phyloP scores from a whole-genome alignment of 2,888 invertebrate species.

The Melanophora roralis region DNA sequence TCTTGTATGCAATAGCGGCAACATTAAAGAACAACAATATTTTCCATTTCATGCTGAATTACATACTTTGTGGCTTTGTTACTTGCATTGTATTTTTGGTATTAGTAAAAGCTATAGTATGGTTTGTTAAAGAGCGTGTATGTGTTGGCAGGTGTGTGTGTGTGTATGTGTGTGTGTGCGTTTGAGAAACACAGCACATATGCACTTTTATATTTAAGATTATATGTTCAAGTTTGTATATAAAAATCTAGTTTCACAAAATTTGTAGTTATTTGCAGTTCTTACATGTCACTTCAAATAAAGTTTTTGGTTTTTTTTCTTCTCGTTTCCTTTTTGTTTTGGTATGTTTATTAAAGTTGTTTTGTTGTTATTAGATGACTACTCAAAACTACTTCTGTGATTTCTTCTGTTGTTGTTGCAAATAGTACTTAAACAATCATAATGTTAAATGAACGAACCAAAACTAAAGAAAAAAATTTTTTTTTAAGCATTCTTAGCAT shows the following conservation, averaged over 20 bases:
- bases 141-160: conserved; percentile 5
- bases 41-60: conserved; percentile 74
- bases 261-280: conserved; percentile 37
- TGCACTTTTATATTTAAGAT: not conserved
- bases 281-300: conserved; percentile 57
- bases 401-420: conserved; percentile 25
- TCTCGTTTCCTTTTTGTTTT: conserved; percentile 15
- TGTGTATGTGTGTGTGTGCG: not conserved
- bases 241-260: conserved; percentile 41
- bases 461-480: conserved; percentile 8
- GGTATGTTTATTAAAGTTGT: conserved; percentile 14
- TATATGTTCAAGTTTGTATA: not conserved
- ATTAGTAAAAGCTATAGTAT: conserved; percentile 35
- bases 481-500: conserved; percentile 19
- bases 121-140: conserved; percentile 66
- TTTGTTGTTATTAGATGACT: conserved; percentile 46
- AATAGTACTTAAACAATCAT: not conserved
- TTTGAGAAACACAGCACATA: no score
- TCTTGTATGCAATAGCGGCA: conserved; percentile 8
- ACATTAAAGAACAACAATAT: conserved; percentile 61
- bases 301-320: conserved; percentile 44
- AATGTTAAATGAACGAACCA: not conserved
- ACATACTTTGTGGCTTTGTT: conserved; percentile 68
- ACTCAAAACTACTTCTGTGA: conserved; percentile 48
- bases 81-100: conserved; percentile 38